Percentiles rank a stretch among this genome's conserved stretches.
These are phyloP conservation scores for Flexamia atlantica DNA, from an alignment of 2,888 invertebrate genomes.

Conservation along the genomic window DNA sequence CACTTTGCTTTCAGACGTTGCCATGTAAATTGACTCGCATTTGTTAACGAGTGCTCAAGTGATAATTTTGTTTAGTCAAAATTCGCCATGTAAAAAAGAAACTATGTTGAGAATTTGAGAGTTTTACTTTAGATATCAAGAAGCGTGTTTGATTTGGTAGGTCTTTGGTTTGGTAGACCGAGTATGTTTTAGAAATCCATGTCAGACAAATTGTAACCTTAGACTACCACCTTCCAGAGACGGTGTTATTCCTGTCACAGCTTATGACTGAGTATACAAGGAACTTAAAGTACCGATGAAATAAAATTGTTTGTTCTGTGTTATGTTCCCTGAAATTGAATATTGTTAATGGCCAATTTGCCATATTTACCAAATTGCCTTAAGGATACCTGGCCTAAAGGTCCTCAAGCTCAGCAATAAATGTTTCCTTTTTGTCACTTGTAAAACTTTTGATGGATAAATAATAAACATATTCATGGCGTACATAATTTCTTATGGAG, in stretches of 20 bases:
- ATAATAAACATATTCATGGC: neutral
- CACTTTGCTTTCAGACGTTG: neutral
- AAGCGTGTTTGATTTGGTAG: neutral
- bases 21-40: slow-evolving; percentile 18
- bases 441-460: neutral
- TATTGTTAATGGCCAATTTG: slow-evolving; percentile 6
- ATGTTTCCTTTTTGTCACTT: neutral
- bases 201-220: neutral
- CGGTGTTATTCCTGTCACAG: neutral
- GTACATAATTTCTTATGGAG: neutral
- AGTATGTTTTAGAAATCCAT: neutral
- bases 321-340: neutral
- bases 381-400: slow-evolving; percentile 29
- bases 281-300: neutral
- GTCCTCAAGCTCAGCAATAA: slow-evolving; percentile 23
- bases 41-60: slow-evolving; percentile 35
- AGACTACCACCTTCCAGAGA: too few species aligned
- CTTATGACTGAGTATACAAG: neutral
- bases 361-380: slow-evolving; percentile 5
- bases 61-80: slow-evolving; percentile 28
- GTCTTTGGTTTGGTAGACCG: neutral
- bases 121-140: slow-evolving; percentile 10
- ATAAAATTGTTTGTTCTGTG: neutral
- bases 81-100: slow-evolving; percentile 26
- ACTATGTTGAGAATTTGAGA: slow-evolving; percentile 10